A percentile compares a stretch with the other conserved stretches of the same genome.
These are phyloP conservation scores for Gouania willdenowi DNA, from an alignment of 2,797 vertebrate genomes.

Conservation along the genomic window DNA sequence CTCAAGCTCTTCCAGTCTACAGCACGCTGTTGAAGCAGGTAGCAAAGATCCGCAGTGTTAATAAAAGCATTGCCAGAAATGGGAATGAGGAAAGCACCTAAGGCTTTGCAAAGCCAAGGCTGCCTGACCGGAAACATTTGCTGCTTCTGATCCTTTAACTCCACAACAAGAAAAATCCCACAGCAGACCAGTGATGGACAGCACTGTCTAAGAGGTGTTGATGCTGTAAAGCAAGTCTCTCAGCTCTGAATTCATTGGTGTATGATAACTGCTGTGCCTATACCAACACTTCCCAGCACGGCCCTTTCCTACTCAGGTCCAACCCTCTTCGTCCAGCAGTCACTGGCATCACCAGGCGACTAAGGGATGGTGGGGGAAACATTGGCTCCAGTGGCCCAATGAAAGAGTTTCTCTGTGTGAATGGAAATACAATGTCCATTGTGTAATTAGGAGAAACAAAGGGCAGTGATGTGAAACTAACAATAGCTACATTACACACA, in stretches of 20 bases:
- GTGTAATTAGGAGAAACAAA: constrained; percentile 62
- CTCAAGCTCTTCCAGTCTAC: constrained; percentile 50
- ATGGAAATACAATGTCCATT: constrained; percentile 66
- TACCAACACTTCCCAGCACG: constrained; percentile 41
- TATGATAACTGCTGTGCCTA: constrained; percentile 43
- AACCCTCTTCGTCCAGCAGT: constrained; percentile 53
- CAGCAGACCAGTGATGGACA: constrained; percentile 35
- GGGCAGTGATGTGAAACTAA: constrained; percentile 70
- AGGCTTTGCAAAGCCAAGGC: constrained; percentile 83
- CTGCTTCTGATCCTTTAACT: constrained; percentile 57
- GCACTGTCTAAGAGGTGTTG: constrained; percentile 34
- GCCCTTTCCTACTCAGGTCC: constrained; percentile 44
- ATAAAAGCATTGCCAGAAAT: constrained; percentile 65
- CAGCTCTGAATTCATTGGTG: constrained; percentile 52
- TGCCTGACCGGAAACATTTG: constrained; percentile 82
- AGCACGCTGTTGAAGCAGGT: constrained; percentile 51
- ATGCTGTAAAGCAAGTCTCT: constrained; percentile 44
- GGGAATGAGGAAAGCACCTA: constrained; percentile 76
- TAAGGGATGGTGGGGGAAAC: constrained; percentile 49
- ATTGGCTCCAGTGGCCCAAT: constrained; percentile 29
- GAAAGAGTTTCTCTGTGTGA: constrained; percentile 69
- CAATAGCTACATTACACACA: constrained; percentile 48
- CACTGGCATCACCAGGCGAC: constrained; percentile 62
- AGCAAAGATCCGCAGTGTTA: constrained; percentile 67
- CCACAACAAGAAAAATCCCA: constrained; percentile 59